Evolutionary conservation across 2,113 vertebrate genomes (phyloP), one percentile per base, ranked within the genome.

Genomic region (Gambusia affinis): DNA sequence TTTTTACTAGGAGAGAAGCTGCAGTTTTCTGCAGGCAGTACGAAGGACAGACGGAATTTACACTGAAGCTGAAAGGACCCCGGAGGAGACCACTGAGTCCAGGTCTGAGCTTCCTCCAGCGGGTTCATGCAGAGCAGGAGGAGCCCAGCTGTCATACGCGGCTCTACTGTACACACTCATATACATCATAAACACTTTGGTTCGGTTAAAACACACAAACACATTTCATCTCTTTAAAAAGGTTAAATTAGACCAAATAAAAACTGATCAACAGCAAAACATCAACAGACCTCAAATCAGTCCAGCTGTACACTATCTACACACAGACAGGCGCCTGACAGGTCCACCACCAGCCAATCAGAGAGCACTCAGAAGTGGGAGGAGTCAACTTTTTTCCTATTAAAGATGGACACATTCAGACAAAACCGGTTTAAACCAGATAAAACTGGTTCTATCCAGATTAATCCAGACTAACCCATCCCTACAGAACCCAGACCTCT

Each of bases 181-280:
- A 91, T 84, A 93, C 63, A 90, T 84, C 87, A 68, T 83, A 79
- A 90, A 93, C 91, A 92, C 93, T 95, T 95, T 95, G 94, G 94
- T 94, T 94, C 93, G 91, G 93, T 93, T 86, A 82, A 92, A 94
- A 66, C 28, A 74, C 44, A 73, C 72, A 66, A 37, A 47, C 44
- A 74, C 70, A 47, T 61, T 39, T 67, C 33, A 8, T 47, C 27
- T 65, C 74, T 83, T 47, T 86, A 75, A 88, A 80, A 86, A 87
- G 69, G 78, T 91, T 91, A 92, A 94, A 92, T 89, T 85, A 93
- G 81, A 72, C 78, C 66, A 80, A 88, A 87, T 72, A 87, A 86
- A 81, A 93, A 82, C 28, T 19, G 31, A 85, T 83, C 75, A 87
- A 85, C 39, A 76, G 75, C 80, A 76, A 83, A 83, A 79, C 79